A percentile compares a stretch with the other conserved stretches of the same genome.
Evolutionary conservation across 2,888 invertebrate genomes (phyloP).

Genomic region (Tipula helvola): DNA sequence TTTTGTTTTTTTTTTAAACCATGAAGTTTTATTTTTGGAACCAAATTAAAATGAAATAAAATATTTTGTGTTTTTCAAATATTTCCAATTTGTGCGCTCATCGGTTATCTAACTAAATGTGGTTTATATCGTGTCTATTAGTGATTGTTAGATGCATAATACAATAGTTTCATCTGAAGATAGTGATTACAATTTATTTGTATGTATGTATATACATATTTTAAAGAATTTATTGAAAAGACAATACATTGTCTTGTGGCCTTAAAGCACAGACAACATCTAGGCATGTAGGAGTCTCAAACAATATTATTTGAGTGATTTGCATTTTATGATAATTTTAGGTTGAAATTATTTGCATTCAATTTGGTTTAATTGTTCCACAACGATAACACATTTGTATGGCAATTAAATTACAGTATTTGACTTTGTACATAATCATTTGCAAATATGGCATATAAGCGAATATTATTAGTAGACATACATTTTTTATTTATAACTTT

Average conservation of each 20-base stretch:
- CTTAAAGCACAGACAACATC: background rate
- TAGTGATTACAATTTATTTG: background rate
- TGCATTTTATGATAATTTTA: background rate
- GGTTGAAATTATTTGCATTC: background rate
- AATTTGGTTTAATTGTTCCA: background rate
- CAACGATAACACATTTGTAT: background rate
- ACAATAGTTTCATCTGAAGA: too few relatives aligned
- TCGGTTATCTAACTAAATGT: background rate
- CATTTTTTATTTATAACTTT: background rate
- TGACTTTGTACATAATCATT: background rate
- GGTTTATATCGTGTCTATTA: background rate
- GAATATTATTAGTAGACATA: background rate
- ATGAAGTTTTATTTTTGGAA: background rate
- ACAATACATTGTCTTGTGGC: too few relatives aligned
- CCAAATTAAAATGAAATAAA: background rate
- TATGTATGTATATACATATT: background rate
- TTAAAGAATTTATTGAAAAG: background rate
- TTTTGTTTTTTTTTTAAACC: background rate
- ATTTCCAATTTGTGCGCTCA: background rate
- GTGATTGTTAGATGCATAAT: too few relatives aligned
- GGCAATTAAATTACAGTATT: background rate
- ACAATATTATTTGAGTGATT: background rate
- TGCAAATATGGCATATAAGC: background rate
- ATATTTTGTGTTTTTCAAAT: background rate
- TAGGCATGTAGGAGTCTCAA: background rate